Percentiles rank a stretch among this genome's conserved stretches.
These are phyloP conservation scores for Andrena camellia DNA, from an alignment of 2,888 invertebrate genomes.

Conservation along the genomic window DNA sequence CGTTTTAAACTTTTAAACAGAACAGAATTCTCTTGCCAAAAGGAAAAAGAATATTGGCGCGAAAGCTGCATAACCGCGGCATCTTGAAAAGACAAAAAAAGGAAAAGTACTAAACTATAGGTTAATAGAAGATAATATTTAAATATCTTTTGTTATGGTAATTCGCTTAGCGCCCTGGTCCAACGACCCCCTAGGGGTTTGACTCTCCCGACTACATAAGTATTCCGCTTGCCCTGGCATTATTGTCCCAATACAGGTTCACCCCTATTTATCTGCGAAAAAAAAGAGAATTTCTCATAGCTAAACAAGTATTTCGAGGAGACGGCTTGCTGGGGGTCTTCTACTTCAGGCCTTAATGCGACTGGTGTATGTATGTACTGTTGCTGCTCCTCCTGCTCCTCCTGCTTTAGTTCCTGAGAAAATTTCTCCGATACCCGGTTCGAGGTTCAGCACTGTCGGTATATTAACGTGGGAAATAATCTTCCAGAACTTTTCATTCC, in stretches of 20 bases:
- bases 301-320: constrained; percentile 77
- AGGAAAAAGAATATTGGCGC: not conserved
- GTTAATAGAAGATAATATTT: constrained; percentile 83
- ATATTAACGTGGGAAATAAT: constrained; percentile 84
- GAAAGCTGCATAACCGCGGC: constrained; percentile 38
- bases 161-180: constrained; percentile 81
- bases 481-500: constrained; percentile 6
- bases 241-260: constrained; percentile 83
- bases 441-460: constrained; percentile 71
- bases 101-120: constrained; percentile 79
- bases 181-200: constrained; percentile 82
- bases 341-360: constrained; percentile 72
- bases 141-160: constrained; percentile 82
- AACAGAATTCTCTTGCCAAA: not conserved
- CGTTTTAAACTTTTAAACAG: not conserved
- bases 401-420: constrained; percentile 77
- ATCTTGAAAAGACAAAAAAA: constrained; percentile 69
- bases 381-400: constrained; percentile 58
- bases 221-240: constrained; percentile 71
- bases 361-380: not conserved
- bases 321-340: constrained; percentile 82
- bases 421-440: constrained; percentile 70
- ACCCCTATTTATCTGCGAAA: constrained; percentile 81
- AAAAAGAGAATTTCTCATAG: constrained; percentile 82
- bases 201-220: constrained; percentile 52